Evolutionary conservation across 2,888 invertebrate species (phyloP).

Genomic region (Cosmia pyralina): DNA sequence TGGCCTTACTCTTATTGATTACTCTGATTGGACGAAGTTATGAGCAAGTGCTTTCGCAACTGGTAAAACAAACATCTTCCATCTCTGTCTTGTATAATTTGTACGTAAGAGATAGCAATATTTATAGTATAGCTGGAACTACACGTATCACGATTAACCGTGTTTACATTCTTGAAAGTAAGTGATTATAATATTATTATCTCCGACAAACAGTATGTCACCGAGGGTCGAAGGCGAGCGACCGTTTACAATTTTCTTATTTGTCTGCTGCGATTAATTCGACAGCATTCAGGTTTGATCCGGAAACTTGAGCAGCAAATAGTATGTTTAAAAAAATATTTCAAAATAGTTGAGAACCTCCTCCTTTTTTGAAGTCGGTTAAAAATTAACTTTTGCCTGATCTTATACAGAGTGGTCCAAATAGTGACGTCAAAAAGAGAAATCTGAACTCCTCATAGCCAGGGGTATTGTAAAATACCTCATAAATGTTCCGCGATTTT

Average conservation of each 20-base stretch:
- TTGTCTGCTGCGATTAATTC: too few species aligned
- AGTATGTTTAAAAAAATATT: neutral
- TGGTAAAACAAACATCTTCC: neutral
- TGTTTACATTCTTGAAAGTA: slow-evolving; percentile 32
- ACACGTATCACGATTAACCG: neutral
- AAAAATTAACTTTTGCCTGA: too few species aligned
- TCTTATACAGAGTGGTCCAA: too few species aligned
- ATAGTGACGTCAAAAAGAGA: too few species aligned
- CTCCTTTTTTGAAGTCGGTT: neutral
- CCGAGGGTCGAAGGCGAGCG: too few species aligned
- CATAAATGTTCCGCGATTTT: too few species aligned
- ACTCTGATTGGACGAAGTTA: neutral
- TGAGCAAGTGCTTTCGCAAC: neutral
- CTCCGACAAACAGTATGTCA: too few species aligned
- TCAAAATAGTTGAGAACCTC: neutral
- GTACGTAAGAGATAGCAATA: neutral
- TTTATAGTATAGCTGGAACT: neutral
- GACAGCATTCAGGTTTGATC: neutral
- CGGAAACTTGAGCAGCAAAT: neutral
- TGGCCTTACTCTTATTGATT: neutral
- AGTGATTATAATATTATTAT: too few species aligned
- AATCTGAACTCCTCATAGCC: too few species aligned
- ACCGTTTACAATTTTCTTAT: too few species aligned
- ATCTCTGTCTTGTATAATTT: neutral
- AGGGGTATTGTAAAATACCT: too few species aligned